A percentile compares a stretch with the other conserved stretches of the same genome.
Conservation (phyloP, 2,888 invertebrate species). For the Chromoteleia sp. region DNA sequence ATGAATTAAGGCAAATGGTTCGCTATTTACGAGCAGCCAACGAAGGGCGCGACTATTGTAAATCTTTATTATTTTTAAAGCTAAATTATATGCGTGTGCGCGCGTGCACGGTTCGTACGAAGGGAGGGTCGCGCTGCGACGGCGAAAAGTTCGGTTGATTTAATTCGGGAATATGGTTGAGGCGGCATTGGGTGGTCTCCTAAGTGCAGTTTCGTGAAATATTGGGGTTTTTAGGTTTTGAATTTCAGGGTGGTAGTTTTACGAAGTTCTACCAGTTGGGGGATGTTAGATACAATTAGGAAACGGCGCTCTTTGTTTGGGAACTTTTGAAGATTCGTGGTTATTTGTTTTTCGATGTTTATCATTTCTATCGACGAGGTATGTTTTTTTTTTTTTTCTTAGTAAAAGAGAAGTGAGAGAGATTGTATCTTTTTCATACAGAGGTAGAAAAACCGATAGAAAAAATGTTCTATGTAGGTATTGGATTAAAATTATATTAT, state of each 20-base stretch:
- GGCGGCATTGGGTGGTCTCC: conserved; percentile 30
- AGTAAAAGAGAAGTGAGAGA: too few relatives aligned
- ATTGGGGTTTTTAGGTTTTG: conserved; percentile 46
- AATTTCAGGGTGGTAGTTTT: conserved; percentile 23
- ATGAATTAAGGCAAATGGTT: conserved; percentile 21
- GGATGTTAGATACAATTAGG: conserved; percentile 40
- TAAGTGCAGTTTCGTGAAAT: conserved; percentile 55
- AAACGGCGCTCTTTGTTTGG: too few relatives aligned
- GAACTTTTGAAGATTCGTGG: too few relatives aligned
- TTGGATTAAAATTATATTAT: too few relatives aligned
- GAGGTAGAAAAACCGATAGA: too few relatives aligned
- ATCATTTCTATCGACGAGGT: too few relatives aligned
- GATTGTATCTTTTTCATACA: too few relatives aligned
- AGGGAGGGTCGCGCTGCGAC: neutral
- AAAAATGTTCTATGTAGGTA: too few relatives aligned
- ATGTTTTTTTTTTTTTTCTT: too few relatives aligned
- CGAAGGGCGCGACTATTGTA: conserved; percentile 44
- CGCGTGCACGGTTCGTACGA: neutral
- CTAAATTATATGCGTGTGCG: neutral
- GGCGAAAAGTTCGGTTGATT: conserved; percentile 54
- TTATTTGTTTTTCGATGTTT: too few relatives aligned
- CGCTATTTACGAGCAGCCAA: conserved; percentile 33
- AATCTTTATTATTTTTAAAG: conserved; percentile 55
- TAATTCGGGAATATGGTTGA: conserved; percentile 43
- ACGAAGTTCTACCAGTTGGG: neutral